Conservation (phyloP, 2,113 vertebrate species). For the Cyanoramphus novaezelandiae region DNA sequence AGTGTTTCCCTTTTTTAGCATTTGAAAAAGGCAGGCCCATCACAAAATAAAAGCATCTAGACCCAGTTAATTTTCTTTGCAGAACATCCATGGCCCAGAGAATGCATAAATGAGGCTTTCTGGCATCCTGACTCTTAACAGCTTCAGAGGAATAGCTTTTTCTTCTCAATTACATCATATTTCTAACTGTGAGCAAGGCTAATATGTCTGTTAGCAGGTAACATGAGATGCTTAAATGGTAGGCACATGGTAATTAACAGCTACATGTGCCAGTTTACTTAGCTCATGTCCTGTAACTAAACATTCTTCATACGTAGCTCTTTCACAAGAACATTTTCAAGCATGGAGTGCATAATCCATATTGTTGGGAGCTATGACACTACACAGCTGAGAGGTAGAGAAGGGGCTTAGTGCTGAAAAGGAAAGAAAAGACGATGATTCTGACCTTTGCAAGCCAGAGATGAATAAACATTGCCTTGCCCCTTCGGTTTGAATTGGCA, state of each 20-base stretch:
- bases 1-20: accelerated
- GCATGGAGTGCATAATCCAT: not conserved
- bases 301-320: not conserved
- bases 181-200: not conserved
- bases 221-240: not conserved
- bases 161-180: not conserved
- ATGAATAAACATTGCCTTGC: not conserved
- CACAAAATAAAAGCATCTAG: not conserved
- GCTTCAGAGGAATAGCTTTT: not conserved
- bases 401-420: not conserved
- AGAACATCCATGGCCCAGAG: not conserved
- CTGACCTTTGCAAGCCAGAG: not conserved
- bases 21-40: not conserved
- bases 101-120: not conserved
- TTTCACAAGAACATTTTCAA: not conserved
- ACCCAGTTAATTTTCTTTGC: not conserved
- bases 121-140: not conserved
- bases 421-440: not conserved
- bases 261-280: not conserved
- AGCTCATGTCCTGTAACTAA: not conserved
- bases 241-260: not conserved
- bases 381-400: not conserved
- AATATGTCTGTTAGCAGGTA: not conserved
- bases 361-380: not conserved
- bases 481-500: not conserved